Base-by-base conservation (phyloP, 2,888 invertebrate species). In the Eupeodes luniger region DNA sequence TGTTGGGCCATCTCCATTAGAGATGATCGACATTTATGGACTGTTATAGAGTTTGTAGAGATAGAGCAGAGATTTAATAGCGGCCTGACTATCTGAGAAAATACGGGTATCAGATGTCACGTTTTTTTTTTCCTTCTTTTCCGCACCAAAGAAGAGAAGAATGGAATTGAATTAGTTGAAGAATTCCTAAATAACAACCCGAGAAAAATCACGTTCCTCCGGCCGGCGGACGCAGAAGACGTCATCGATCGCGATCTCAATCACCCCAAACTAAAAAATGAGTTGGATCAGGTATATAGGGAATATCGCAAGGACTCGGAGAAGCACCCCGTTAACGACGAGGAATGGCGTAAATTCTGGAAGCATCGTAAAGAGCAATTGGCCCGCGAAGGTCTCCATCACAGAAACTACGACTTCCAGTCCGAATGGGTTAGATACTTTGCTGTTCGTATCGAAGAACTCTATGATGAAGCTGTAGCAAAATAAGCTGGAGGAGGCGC, bases 321-420 rank as follows among this genome's bases (percentile, higher is more conserved):
- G 92, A 96, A 96, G 89, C 97, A 98, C 93, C 97, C 98, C 0
- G 94, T 96, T 10, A 98, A 98, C 92, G 96, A 96, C 0, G 96
- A 96, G 64, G 97, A 98, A 92, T 98, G 98, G 98, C 97, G 97
- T 92, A 96, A 96, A 91, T 98, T 97, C 93, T 98, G 98, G 97
- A 97, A 97, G 91, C 94, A 95, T 40, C 95, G 97, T 1, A 97
- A 96, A 92, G 96, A 96, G 92, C 96, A 97, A 92, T 94, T 97
- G 62, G 89, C 91, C 47, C 89, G 90, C n/a, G 90, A 91, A 69
- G 92, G 93, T 10, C 89, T 92, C 62, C 96, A 98, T 91, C 96
- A 97, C 7, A 94, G 96, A 10, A 96, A 96, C 80, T 96, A 97
- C 92, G 97, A 98, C 92, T 98, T 96, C 93, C 97, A 97, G 91